Base-by-base conservation (phyloP, 2,888 invertebrate species). In the Willowsia nigromaculata region DNA sequence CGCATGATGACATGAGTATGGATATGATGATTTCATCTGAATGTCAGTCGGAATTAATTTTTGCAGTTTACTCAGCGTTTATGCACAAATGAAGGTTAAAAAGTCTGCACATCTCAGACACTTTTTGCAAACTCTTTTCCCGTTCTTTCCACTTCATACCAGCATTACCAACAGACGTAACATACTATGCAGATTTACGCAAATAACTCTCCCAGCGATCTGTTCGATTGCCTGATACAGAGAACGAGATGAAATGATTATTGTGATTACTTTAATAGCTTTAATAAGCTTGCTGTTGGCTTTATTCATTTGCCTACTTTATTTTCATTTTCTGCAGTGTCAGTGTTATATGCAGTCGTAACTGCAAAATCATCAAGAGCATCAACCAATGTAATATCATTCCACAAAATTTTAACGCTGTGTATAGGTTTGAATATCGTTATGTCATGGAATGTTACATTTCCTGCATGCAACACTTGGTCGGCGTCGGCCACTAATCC, bases 191-290 rank as follows among this genome's bases (percentile, higher is more conserved):
- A 65, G 33, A 62, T 65, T 30, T 9, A 9, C 30, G n/a, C n/a
- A 33, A 15, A 65, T n/a, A n/a, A 15, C 33, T 65, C 27, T 27
- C 4, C 1, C 1, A 33, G 18, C 65, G n/a, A n/a, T 65, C 40
- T 40, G 40, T 40, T 65, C 33, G 9, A 22, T 40, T 40, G 68
- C 7, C 22, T 68, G 43, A 15, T 18, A 47, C 82, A n/a, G 40
- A 22, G 65, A 65, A 47, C 11, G 43, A 43, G 71, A 25, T 82
- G 25, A 82, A 82, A 82, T 82, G 65, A 82, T 82, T 82, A 65
- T 82, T 82, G 65, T 65, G 82, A 82, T 82, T 82, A 65, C 65
- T 62, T 65, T 65, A 81, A 81, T 81, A 81, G 56, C 40, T 81
- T 62, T 81, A 82, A 82, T 82, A 65, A 82, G 82, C 65, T 65